Evolutionary conservation across 2,797 vertebrate genomes (phyloP).

Genomic region (Fundulus diaphanus): DNA sequence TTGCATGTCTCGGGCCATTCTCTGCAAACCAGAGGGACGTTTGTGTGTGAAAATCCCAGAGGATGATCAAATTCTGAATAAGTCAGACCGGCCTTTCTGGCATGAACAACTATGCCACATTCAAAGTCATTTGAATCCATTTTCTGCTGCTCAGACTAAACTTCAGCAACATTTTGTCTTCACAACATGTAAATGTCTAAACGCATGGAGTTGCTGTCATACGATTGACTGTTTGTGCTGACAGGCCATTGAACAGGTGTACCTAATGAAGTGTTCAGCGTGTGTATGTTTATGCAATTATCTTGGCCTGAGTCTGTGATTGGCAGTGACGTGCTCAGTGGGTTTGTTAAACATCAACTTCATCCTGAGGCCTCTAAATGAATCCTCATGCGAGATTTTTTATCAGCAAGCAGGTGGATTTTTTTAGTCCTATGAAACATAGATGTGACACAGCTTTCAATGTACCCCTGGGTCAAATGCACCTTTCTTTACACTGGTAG

Average conservation of each 20-base stretch:
- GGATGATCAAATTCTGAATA: not conserved
- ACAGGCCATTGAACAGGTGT: not conserved
- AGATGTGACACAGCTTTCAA: constrained; percentile 9
- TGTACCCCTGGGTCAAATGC: constrained; percentile 6
- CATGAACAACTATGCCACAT: not conserved
- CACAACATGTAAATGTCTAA: not conserved
- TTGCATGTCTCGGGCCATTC: not conserved
- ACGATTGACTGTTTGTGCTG: not conserved
- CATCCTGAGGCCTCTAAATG: constrained; percentile 28
- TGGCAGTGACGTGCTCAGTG: constrained; percentile 29
- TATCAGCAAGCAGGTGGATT: constrained; percentile 9
- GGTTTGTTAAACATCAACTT: constrained; percentile 27
- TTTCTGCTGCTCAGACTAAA: not conserved
- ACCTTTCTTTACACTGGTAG: constrained; percentile 21
- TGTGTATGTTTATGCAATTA: not conserved
- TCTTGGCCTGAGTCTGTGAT: constrained; percentile 11
- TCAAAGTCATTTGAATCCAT: not conserved
- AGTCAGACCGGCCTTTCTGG: not conserved
- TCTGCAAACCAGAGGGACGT: not conserved
- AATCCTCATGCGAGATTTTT: constrained; percentile 24
- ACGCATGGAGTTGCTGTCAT: not conserved
- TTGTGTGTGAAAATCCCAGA: not conserved
- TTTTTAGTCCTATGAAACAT: constrained; percentile 3
- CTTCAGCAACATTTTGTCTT: not conserved
- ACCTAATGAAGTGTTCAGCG: not conserved